These are phyloP conservation scores for Hylomyscus alleni DNA, from an alignment of 2,797 vertebrate genomes.

Conservation along the genomic window DNA sequence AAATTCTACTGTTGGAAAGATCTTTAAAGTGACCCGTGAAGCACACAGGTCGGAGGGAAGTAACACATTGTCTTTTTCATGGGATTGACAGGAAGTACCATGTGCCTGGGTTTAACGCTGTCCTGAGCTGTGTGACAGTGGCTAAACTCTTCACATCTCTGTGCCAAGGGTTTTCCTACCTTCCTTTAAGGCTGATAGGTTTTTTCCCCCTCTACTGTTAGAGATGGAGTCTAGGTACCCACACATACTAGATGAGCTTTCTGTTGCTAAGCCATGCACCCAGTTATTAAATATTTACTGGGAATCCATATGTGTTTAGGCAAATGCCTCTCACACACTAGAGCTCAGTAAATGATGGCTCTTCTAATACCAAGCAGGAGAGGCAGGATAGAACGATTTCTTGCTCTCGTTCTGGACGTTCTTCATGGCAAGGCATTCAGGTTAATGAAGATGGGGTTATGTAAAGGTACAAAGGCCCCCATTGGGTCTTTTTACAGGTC, in stretches of 20 bases:
- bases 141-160: background rate
- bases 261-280: background rate
- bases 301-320: background rate
- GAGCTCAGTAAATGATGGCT: background rate
- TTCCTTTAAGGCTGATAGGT: background rate
- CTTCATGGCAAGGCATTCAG: background rate
- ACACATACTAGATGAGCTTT: background rate
- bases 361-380: background rate
- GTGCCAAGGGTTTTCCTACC: background rate
- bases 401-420: background rate
- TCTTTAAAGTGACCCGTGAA: background rate
- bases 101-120: background rate
- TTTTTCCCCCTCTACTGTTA: no score
- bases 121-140: background rate
- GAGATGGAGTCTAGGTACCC: background rate
- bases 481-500: background rate
- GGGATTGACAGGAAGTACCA: background rate
- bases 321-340: background rate
- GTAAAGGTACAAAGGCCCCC: background rate
- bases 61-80: fast-evolving
- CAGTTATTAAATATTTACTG: background rate
- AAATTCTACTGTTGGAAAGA: constrained; percentile 6
- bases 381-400: background rate
- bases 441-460: background rate
- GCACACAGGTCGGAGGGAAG: background rate